Evolutionary conservation across 2,113 vertebrate genomes (phyloP).

Genomic region (Anser cygnoides): DNA sequence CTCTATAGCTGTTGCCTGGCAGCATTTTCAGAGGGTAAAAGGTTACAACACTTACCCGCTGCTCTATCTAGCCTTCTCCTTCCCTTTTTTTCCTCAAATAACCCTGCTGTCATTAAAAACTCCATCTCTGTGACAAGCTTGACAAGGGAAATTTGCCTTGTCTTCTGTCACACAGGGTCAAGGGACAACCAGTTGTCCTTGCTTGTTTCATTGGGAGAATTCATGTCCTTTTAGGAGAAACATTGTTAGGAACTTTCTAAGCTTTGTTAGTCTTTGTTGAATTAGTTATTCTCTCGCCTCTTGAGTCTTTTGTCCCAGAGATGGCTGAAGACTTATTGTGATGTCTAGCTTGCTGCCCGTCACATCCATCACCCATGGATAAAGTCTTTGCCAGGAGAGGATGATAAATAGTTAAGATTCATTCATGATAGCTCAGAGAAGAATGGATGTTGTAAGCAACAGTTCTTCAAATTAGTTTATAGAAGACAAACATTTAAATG

Average conservation of each 20-base stretch:
- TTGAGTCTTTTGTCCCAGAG: slow-evolving; percentile 9
- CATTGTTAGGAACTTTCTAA: slow-evolving; percentile 17
- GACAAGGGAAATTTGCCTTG: slow-evolving; percentile 26
- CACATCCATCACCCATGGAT: neutral
- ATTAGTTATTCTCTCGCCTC: neutral
- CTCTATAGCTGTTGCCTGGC: neutral
- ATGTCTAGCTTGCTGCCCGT: neutral
- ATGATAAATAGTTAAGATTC: slow-evolving; percentile 25
- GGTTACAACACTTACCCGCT: slow-evolving; percentile 24
- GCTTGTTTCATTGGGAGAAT: slow-evolving; percentile 15
- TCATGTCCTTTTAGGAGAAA: slow-evolving; percentile 14
- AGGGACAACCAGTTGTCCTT: slow-evolving; percentile 22
- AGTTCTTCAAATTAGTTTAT: neutral
- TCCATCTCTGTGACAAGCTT: slow-evolving; percentile 6
- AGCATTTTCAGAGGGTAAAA: slow-evolving; percentile 37
- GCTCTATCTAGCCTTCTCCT: neutral
- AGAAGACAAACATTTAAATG: neutral
- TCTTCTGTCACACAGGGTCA: neutral
- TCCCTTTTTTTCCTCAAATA: slow-evolving; percentile 40
- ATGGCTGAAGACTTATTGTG: neutral
- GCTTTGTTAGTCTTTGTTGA: slow-evolving; percentile 34
- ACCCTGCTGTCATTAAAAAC: neutral
- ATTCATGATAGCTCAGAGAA: slow-evolving; percentile 18
- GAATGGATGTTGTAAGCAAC: neutral
- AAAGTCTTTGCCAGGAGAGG: neutral